These are phyloP conservation scores for Paguma larvata DNA, from an alignment of 2,797 vertebrate species.

Conservation along the genomic window DNA sequence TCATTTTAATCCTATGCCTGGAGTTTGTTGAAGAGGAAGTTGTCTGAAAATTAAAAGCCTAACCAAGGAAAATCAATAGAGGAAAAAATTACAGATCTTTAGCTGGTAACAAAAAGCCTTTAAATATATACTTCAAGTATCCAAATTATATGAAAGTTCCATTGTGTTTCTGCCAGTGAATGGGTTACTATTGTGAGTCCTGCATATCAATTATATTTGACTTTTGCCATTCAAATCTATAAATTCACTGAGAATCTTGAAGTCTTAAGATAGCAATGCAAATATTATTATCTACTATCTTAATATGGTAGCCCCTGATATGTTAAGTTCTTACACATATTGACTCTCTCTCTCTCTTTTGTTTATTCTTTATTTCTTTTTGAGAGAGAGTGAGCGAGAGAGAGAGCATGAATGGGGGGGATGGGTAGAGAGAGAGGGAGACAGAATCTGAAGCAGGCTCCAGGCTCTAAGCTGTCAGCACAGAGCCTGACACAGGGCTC, in stretches of 20 bases:
- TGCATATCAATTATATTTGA: constrained; percentile 17
- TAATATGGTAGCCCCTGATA: not conserved
- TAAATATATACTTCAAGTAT: not conserved
- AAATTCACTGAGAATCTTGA: constrained; percentile 29
- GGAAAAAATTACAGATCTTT: constrained; percentile 11
- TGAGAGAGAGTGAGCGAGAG: no score
- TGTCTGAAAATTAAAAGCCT: constrained; percentile 56
- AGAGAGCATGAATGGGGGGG: no score
- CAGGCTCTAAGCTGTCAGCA: no score
- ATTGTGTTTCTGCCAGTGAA: not conserved
- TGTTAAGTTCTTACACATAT: not conserved
- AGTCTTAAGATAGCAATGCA: not conserved
- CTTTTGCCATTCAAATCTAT: not conserved
- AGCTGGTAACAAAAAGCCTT: not conserved
- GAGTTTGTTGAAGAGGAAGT: constrained; percentile 36
- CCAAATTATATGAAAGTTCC: not conserved
- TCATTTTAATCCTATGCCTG: constrained; percentile 33
- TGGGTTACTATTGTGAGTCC: not conserved
- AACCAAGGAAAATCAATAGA: constrained; percentile 22
- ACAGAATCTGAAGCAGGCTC: no score
- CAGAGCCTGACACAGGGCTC: no score
- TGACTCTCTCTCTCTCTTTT: not conserved
- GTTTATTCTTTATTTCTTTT: no score
- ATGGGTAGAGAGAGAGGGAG: no score
- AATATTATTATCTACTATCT: not conserved